Conservation (phyloP, 2,888 invertebrate species). For the Hermaeophaga mercurialis region DNA sequence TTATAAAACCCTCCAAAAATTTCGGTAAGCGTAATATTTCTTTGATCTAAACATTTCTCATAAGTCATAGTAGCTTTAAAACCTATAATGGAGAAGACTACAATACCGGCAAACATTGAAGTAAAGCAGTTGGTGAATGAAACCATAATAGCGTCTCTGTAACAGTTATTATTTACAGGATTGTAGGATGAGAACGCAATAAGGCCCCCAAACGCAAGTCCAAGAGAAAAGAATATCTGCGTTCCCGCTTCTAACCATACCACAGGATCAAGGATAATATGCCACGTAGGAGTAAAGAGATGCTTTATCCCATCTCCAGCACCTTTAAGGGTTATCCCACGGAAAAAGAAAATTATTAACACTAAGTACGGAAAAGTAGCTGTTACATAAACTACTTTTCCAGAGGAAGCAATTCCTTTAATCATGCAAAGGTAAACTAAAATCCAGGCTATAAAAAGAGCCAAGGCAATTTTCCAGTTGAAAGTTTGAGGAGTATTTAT, state of each 20-base stretch:
- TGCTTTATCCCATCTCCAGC: slow-evolving; percentile 82
- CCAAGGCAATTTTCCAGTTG: slow-evolving; percentile 90
- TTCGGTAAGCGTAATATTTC: slow-evolving; percentile 66
- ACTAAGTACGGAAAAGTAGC: slow-evolving; percentile 97
- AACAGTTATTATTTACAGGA: slow-evolving; percentile 95
- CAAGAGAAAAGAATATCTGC: slow-evolving; percentile 96
- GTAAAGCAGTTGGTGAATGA: slow-evolving; percentile 93
- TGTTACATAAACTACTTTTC: slow-evolving; percentile 95
- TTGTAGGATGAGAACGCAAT: slow-evolving; percentile 97
- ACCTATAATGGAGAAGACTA: slow-evolving; percentile 94
- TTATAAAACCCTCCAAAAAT: slow-evolving; percentile 62
- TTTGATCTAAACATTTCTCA: slow-evolving; percentile 71
- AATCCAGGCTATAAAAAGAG: slow-evolving; percentile 89
- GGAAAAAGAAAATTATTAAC: slow-evolving; percentile 92
- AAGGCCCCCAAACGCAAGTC: slow-evolving; percentile 92
- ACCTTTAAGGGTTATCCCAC: slow-evolving; percentile 86
- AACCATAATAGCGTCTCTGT: slow-evolving; percentile 90
- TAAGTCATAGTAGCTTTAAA: slow-evolving; percentile 89
- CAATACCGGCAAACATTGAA: slow-evolving; percentile 93
- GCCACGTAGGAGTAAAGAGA: slow-evolving; percentile 92
- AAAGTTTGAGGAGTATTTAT: slow-evolving; percentile 85
- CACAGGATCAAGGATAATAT: slow-evolving; percentile 87
- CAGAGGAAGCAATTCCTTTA: slow-evolving; percentile 95
- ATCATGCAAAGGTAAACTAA: slow-evolving; percentile 96
- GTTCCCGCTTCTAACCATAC: slow-evolving; percentile 98